Evolutionary conservation across 2,888 invertebrate genomes (phyloP), one percentile per base, ranked within the genome.

Genomic region (Chrysodeixis includens): DNA sequence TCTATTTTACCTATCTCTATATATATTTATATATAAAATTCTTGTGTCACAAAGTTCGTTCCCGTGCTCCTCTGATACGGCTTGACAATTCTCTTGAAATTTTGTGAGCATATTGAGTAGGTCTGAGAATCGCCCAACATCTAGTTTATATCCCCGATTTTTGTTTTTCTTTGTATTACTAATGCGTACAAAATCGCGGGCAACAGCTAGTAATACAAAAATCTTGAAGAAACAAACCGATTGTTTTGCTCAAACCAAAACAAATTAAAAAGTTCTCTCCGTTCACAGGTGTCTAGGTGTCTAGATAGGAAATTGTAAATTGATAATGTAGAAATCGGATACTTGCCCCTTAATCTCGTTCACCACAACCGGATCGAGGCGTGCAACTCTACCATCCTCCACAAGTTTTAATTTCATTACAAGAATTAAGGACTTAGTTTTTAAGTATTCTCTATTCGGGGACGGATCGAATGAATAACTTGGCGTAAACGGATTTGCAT

Each of bases 401-500:
- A 78, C 82, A 89, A 90, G 88, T 88, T 90, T 89, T 74, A 90
- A 91, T 90, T 91, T 88, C 82, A 88, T 92, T 91, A 84, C 83
- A 74, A 84, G 83, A 83, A 86, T 85, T 86, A 88, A 85, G 78
- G 79, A 77, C 80, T 81, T 79, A 82, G 84, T 86, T 86, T 85
- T 82, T 82, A 82, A 83, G 78, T 82, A 82, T 85, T 87, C 82
- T 83, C 82, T 84, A 84, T 84, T 85, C 83, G 82, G 20, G 57
- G 63, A 76, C 76, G 79, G 81, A 83, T 84, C 73, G 81, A 85
- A 84, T 83, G 80, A 86, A 85, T 84, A 85, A 87, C 82, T 87
- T 83, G 76, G 82, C 74, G 81, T 83, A 85, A 87, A 85, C 78
- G 84, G 82, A 86, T 88, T 85, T 83, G 83, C 84, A 83, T 82